A percentile compares a stretch with the other conserved stretches of the same genome.
Conservation (phyloP, 2,888 invertebrate species). For the Limenitis camilla region DNA sequence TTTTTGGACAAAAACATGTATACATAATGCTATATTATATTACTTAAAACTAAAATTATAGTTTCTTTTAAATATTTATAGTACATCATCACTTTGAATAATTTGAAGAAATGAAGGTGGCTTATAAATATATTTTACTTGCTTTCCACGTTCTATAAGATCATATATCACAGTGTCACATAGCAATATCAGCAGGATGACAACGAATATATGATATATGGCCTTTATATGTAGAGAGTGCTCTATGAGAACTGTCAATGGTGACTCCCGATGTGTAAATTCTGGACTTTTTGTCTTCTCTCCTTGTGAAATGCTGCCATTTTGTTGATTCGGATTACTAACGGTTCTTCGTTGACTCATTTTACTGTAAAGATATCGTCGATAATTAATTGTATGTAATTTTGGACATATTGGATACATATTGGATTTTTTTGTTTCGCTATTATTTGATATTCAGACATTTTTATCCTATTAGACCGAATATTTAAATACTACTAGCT, state of each 20-base stretch:
- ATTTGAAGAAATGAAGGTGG: not conserved
- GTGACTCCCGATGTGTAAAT: conserved; percentile 83
- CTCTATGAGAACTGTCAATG: conserved; percentile 85
- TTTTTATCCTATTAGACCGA: too few species aligned
- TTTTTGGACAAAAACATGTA: too few species aligned
- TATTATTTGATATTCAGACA: too few species aligned
- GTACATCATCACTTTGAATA: not conserved
- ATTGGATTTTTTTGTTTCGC: too few species aligned
- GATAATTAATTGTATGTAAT: too few species aligned
- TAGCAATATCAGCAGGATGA: conserved; percentile 81
- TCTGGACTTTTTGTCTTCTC: conserved; percentile 37
- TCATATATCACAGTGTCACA: conserved; percentile 83
- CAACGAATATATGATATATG: conserved; percentile 89
- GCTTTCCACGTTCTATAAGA: conserved; percentile 83
- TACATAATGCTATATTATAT: too few species aligned
- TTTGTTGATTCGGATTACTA: conserved; percentile 27
- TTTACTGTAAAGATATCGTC: not conserved
- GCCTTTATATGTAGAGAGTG: conserved; percentile 84
- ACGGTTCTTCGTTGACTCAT: conserved; percentile 30
- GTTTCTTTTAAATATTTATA: not conserved
- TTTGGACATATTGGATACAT: too few species aligned
- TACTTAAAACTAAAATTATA: too few species aligned
- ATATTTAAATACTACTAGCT: too few species aligned
- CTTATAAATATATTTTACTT: conserved; percentile 49
- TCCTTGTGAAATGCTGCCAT: conserved; percentile 33